Evolutionary conservation across 2,113 vertebrate genomes (phyloP), one percentile per base, ranked within the genome.

Genomic region (Hyaena hyaena): DNA sequence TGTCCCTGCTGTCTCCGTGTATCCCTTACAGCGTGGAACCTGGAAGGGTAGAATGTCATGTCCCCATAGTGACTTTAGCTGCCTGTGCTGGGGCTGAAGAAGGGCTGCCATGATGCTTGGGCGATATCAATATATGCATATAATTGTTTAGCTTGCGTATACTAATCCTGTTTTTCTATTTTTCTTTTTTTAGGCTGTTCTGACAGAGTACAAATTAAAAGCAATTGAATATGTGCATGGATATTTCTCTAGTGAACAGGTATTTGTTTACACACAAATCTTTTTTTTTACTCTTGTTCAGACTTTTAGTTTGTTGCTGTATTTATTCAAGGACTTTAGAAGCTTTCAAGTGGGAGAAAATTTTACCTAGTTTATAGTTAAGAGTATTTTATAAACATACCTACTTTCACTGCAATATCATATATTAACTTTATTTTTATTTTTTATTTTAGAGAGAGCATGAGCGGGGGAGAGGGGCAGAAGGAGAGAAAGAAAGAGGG

Each of bases 211-310:
- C 97, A 99, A 99, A 96, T 98, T 99, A 98, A 99, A 99, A 99
- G 99, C 99, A 74, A 99, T 99, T 97, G 99, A 99, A 96, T 99
- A 99, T 98, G 99, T 99, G 91, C 99, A 99, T 96, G 99, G 99
- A 85, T 99, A 99, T 98, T 99, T 99, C 98, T 99, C 99, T 93
- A 99, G 99, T 98, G 99, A 99, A 97, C 99, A 99, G 99, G 99
- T 99, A 99, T 98, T 95, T 31, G 45, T 96, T 43, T 74, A 43
- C 89, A 94, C 23, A 80, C 33, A 81, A 92, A 0, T 16, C 26
- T 66, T 45, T 45, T 58, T 58, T 83, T 28, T 28, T 55, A n/a
- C 58, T 80, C 4, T 33, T 21, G n/a, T 53, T 74, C 24, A 93
- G 76, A 92, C 68, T 93, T 88, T 82, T 58, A 90, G 7, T 48